These are phyloP conservation scores for Stercorarius parasiticus DNA, from an alignment of 2,113 vertebrate genomes.

Conservation along the genomic window DNA sequence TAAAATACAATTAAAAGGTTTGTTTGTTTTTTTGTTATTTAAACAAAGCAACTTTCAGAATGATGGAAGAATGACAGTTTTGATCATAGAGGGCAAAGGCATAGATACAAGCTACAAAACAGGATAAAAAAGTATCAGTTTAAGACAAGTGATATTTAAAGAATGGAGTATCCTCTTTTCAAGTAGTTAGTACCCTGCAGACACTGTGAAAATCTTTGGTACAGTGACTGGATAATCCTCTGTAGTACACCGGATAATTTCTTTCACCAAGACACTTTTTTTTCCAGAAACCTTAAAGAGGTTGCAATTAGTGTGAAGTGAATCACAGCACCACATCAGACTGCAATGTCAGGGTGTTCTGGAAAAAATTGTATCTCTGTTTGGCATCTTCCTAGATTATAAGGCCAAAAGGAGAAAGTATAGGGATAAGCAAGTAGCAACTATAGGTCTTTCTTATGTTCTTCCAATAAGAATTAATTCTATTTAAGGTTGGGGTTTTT, in stretches of 20 bases:
- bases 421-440: background rate
- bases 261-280: background rate
- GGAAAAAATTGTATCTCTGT: background rate
- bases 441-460: background rate
- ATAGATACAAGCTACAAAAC: background rate
- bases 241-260: background rate
- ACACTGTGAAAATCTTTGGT: background rate
- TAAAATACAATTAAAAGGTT: background rate
- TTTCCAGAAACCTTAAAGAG: background rate
- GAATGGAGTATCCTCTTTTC: background rate
- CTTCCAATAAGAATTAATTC: background rate
- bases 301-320: background rate
- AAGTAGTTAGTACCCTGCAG: background rate
- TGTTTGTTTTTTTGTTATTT: background rate
- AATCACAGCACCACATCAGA: background rate
- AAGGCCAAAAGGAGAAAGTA: background rate
- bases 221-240: background rate
- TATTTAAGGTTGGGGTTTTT: background rate
- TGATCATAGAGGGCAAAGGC: background rate
- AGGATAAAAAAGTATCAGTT: background rate
- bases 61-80: background rate
- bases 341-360: background rate
- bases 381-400: background rate
- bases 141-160: background rate
- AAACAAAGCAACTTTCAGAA: background rate